These are phyloP conservation scores for Festucalex cinctus DNA, from an alignment of 2,113 vertebrate genomes.

Conservation along the genomic window DNA sequence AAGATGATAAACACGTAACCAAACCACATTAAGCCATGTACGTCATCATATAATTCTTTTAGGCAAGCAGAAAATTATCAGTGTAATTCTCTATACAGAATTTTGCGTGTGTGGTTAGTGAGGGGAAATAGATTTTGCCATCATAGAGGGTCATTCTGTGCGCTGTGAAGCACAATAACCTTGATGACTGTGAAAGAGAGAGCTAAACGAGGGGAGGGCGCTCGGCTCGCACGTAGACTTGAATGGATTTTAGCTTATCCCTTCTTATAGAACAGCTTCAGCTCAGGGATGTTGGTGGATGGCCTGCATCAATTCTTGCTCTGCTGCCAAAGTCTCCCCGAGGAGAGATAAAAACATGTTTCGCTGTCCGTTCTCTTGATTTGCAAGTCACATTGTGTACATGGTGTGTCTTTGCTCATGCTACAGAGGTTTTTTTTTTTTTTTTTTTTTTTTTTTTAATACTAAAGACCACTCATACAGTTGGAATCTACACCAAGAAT, in stretches of 20 bases:
- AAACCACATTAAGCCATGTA: not conserved
- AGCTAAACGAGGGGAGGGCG: not conserved
- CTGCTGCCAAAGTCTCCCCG: slow-evolving; percentile 3
- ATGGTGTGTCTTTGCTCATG: not conserved
- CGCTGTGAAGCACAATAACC: slow-evolving; percentile 1
- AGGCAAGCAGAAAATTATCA: not conserved
- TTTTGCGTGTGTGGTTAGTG: not conserved
- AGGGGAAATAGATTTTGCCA: not conserved
- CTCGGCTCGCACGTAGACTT: not conserved
- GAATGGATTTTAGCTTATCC: slow-evolving; percentile 6
- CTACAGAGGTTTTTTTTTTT: not conserved
- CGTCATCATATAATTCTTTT: not conserved
- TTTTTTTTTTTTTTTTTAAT: not conserved
- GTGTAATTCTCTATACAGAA: not conserved
- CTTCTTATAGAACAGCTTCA: slow-evolving; percentile 2
- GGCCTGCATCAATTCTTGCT: slow-evolving; percentile 2
- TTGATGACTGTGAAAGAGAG: slow-evolving; percentile 5
- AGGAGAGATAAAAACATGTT: not conserved
- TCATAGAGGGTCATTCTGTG: not conserved
- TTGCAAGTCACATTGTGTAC: not conserved
- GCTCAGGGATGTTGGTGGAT: slow-evolving; percentile 8
- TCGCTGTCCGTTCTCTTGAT: not conserved
- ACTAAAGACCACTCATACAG: not conserved
- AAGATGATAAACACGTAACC: not conserved
- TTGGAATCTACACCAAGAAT: too few relatives aligned